Evolutionary conservation across 2,888 invertebrate species (phyloP), one percentile per base, ranked within the genome.

Genomic region (Latheticus oryzae): DNA sequence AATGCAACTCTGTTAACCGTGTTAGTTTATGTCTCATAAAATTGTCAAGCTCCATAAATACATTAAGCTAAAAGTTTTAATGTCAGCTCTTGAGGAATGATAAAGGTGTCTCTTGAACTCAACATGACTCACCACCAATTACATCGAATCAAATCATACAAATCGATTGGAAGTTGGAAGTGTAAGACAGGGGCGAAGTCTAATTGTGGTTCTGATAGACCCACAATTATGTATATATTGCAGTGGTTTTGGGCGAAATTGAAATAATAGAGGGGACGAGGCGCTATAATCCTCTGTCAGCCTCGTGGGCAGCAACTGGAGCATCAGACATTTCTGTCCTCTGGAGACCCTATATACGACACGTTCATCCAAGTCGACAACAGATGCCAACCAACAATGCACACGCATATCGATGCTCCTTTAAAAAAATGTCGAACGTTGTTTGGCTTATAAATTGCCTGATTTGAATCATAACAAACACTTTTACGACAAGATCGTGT

Each of bases 391-490:
- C 55, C 45, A 50, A 58, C 43, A 51, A 58, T 58, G 58, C 52
- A 58, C 21, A 28, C 32, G 37, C 52, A 30, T 38, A 52, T 51
- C 15, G 52, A 28, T 24, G 37, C 23, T 28, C 58, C 43, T 48
- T 54, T 48, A 45, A 57, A 63, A 63, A 66, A 63, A 60, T 61
- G 53, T 57, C 40, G 53, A 62, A 64, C 61, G 58, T 60, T 69
- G 68, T 70, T 68, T 68, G 64, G 70, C 65, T 69, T 69, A 68
- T 66, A 69, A 71, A 71, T 71, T 71, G 66, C 67, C 66, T 68
- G 57, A 71, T 69, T 69, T 69, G 67, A 67, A 69, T 69, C 64
- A 66, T 62, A 65, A 66, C 65, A 69, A 68, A 67, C 63, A 62
- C 63, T 65, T 66, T 67, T 67, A 66, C 57, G 63, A 60, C 47